phyloP scores from a whole-genome alignment of 1,140 invertebrate species.

The Calliphora vicina region DNA sequence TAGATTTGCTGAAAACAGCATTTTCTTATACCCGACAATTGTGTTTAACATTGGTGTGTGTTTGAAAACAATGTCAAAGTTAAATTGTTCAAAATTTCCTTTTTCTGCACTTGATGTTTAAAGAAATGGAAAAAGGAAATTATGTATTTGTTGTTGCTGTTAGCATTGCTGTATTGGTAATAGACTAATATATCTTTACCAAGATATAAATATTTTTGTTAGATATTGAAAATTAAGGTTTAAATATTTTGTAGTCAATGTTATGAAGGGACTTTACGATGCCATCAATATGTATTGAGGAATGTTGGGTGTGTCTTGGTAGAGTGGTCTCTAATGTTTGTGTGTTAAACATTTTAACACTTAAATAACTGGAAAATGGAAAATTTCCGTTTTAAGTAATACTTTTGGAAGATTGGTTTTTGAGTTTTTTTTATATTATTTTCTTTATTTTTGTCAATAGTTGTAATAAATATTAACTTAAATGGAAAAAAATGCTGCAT shows the following conservation, averaged over 20 bases:
- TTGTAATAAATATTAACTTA: neutral
- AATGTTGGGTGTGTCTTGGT: neutral
- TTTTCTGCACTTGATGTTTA: neutral
- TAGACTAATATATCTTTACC: neutral
- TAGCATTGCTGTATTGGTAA: constrained; percentile 1
- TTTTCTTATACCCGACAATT: neutral
- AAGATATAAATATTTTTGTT: neutral
- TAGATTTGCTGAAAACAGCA: neutral
- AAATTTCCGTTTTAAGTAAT: constrained; percentile 6
- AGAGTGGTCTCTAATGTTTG: neutral
- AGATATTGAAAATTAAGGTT: neutral
- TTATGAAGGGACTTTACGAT: too few species aligned
- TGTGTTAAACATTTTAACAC: neutral
- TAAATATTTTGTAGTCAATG: neutral
- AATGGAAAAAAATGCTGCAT: neutral
- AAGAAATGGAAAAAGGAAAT: neutral
- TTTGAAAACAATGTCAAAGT: neutral
- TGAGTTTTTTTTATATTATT: neutral
- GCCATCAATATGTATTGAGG: neutral
- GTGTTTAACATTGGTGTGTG: neutral
- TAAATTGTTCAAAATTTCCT: neutral
- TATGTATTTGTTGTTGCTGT: neutral
- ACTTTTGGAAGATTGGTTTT: neutral
- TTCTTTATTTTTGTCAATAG: neutral
- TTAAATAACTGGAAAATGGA: neutral